Percentiles rank a stretch among this genome's conserved stretches.
phyloP scores from a whole-genome alignment of 2,113 vertebrate species.

The Taurulus bubalis region DNA sequence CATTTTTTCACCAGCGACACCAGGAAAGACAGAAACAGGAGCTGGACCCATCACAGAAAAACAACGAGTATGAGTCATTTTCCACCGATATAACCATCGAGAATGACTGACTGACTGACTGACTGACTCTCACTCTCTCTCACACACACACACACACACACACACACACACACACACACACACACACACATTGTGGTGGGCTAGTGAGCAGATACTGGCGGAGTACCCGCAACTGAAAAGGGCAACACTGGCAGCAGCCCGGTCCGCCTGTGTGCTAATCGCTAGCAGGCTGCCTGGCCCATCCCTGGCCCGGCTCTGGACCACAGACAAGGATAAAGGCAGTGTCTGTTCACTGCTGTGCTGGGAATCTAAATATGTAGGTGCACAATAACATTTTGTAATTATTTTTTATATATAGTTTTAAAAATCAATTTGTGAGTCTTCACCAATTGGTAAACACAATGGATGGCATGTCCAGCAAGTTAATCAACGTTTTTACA shows the following conservation, averaged over 20 bases:
- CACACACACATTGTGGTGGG: no score
- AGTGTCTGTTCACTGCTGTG: slow-evolving; percentile 1
- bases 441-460: neutral
- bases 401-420: no score
- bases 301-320: slow-evolving; percentile 32
- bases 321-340: slow-evolving; percentile 40
- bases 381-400: no score
- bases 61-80: slow-evolving; percentile 74
- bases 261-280: slow-evolving; percentile 37
- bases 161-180: no score
- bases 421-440: neutral
- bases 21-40: slow-evolving; percentile 15
- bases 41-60: slow-evolving; percentile 53
- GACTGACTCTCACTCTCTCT: no score
- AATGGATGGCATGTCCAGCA: neutral
- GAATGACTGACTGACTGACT: no score
- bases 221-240: slow-evolving; percentile 66
- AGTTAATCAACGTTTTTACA: neutral
- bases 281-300: slow-evolving; percentile 31
- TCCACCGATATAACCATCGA: slow-evolving; percentile 74
- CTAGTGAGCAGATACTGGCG: slow-evolving; percentile 78
- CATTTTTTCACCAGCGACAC: slow-evolving; percentile 30
- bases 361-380: neutral
- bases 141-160: no score
- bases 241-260: slow-evolving; percentile 50